Conservation (phyloP, 2,888 invertebrate genomes). For the Serripes groenlandicus region DNA sequence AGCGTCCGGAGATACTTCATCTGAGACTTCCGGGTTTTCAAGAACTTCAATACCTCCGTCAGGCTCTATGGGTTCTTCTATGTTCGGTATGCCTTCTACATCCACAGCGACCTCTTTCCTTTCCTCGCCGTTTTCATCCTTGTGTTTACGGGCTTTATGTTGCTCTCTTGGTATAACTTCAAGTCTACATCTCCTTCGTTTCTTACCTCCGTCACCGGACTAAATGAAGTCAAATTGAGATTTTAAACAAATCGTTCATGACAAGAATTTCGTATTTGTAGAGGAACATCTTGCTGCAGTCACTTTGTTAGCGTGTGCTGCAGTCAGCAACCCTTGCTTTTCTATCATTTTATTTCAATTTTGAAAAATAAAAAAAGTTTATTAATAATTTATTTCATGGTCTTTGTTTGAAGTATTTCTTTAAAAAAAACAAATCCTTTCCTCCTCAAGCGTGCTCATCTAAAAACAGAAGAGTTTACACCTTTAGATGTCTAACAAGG, state of each 20-base stretch:
- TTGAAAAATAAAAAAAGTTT: no score
- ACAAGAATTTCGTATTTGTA: not conserved
- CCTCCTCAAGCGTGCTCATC: no score
- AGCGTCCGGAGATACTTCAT: slow-evolving; percentile 48
- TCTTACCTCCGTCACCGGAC: slow-evolving; percentile 46
- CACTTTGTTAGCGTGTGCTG: slow-evolving; percentile 66
- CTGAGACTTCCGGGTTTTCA: slow-evolving; percentile 37
- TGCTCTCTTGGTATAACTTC: slow-evolving; percentile 64
- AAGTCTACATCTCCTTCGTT: slow-evolving; percentile 55
- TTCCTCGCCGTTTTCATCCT: slow-evolving; percentile 14
- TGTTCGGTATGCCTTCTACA: slow-evolving; percentile 15
- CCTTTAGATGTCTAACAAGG: no score
- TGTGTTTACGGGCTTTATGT: slow-evolving; percentile 53
- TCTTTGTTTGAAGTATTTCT: no score
- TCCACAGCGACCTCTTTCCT: slow-evolving; percentile 10
- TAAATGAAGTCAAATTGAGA: slow-evolving; percentile 5
- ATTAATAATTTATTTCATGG: no score
- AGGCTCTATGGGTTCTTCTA: not conserved
- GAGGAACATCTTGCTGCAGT: slow-evolving; percentile 76
- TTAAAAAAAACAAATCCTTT: no score
- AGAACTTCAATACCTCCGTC: slow-evolving; percentile 58
- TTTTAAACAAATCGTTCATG: not conserved
- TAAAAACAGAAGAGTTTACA: no score
- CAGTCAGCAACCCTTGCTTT: slow-evolving; percentile 67
- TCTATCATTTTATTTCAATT: no score